Evolutionary conservation across 2,888 invertebrate species (phyloP).

Genomic region (Lamproptera curius): DNA sequence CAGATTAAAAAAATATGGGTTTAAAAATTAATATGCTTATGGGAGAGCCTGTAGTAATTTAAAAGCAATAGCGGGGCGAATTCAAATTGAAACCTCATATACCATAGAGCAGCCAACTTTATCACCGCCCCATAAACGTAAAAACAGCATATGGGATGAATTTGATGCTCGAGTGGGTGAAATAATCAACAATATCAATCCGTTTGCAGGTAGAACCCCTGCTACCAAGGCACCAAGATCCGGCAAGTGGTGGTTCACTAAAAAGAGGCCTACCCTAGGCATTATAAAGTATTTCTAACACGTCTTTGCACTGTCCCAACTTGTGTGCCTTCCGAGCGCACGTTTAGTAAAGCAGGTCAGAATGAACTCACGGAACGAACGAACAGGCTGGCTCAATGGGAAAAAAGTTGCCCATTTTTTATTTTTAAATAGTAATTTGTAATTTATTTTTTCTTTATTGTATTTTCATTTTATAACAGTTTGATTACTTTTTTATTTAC

Average conservation of each 20-base stretch:
- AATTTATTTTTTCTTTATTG: too few species aligned
- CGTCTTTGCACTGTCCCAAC: conserved; percentile 7
- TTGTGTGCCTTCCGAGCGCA: conserved; percentile 12
- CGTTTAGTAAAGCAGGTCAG: too few species aligned
- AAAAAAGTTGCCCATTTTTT: too few species aligned
- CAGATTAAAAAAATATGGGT: background rate
- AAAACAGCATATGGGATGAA: conserved; percentile 15
- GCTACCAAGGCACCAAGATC: background rate
- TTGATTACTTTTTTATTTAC: too few species aligned
- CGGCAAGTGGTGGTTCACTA: conserved; percentile 13
- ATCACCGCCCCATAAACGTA: background rate
- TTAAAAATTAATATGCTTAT: background rate
- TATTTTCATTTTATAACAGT: too few species aligned
- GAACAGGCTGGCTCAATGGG: too few species aligned
- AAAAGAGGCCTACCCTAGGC: conserved; percentile 15
- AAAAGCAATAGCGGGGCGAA: conserved; percentile 4
- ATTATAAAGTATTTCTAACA: conserved; percentile 3
- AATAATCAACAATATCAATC: conserved; percentile 10
- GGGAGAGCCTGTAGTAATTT: conserved; percentile 1
- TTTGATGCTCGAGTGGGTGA: conserved; percentile 11
- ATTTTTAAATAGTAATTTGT: too few species aligned
- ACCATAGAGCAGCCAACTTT: background rate
- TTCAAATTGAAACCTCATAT: background rate
- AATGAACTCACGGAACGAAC: too few species aligned
- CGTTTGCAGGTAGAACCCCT: conserved; percentile 9